Evolutionary conservation across 2,888 invertebrate species (phyloP), one percentile per base, ranked within the genome.

Genomic region (Caenorhabditis japonica): DNA sequence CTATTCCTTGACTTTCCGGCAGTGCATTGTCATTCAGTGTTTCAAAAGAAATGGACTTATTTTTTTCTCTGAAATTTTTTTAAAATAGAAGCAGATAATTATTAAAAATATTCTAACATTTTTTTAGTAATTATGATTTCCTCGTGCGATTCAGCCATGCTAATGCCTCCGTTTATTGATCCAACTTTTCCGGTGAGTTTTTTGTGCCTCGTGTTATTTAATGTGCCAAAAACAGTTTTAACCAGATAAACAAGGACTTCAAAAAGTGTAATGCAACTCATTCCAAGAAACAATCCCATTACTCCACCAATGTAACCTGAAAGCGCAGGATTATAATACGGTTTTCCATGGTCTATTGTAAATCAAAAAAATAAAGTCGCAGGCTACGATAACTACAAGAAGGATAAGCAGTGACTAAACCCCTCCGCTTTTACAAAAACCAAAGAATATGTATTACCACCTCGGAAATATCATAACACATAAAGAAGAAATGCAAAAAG

Each of bases 261-360:
- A 1, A 83, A 52, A 2, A 83, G 56, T 3, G 83, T 83, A 4
- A 83, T 64, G 43, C 81, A 80, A 44, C 81, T 80, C 83, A 83
- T 83, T 41, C 83, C 83, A 21, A 83, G 76, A 58, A 83, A 83
- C 15, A 83, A 59, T 10, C 81, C 83, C 81, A 83, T 80, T 13
- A 76, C 75, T 49, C 81, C 81, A 12, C 81, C 83, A 23, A 81
- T 71, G 44, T 73, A 81, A 73, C 80, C 80, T 77, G 52, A 47
- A 72, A 60, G n/a, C n/a, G n/a, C n/a, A n/a, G n/a, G n/a, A n/a
- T n/a, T n/a, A n/a, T n/a, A n/a, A n/a, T n/a, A n/a, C n/a, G n/a
- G n/a, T n/a, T n/a, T n/a, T n/a, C n/a, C n/a, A n/a, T n/a, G n/a
- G n/a, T n/a, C n/a, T n/a, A n/a, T n/a, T n/a, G n/a, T n/a, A n/a